Evolutionary conservation across 2,888 invertebrate genomes (phyloP).

Genomic region (Patella ulyssiponensis): DNA sequence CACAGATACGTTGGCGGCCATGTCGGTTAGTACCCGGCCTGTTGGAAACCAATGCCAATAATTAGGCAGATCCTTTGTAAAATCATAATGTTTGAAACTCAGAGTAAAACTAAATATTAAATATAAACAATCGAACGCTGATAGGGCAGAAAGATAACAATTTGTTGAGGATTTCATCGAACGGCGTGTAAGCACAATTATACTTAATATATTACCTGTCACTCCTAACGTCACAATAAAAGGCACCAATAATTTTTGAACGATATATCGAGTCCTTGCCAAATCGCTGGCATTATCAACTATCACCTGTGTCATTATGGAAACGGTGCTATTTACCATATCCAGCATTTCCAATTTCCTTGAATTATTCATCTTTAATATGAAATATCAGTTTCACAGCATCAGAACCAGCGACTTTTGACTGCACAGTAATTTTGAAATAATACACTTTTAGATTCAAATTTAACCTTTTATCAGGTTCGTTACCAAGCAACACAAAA

Average conservation of each 20-base stretch:
- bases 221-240: constrained; percentile 60
- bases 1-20: constrained; percentile 79
- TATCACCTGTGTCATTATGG: background rate
- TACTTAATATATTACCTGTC: constrained; percentile 64
- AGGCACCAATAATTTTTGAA: constrained; percentile 62
- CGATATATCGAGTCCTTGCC: constrained; percentile 51
- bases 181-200: constrained; percentile 63
- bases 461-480: too few species aligned
- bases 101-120: constrained; percentile 79
- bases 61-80: constrained; percentile 75
- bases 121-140: constrained; percentile 81
- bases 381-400: too few species aligned
- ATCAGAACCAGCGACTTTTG: too few species aligned
- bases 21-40: constrained; percentile 80
- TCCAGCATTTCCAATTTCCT: too few species aligned
- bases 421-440: too few species aligned
- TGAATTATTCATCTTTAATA: too few species aligned
- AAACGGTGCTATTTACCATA: background rate
- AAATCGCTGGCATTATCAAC: constrained; percentile 37
- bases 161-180: constrained; percentile 69
- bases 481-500: too few species aligned
- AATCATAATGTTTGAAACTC: constrained; percentile 76
- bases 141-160: constrained; percentile 81
- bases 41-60: constrained; percentile 75
- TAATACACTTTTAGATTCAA: too few species aligned